Conservation (phyloP, 2,113 vertebrate species). For the Microcebus jonahi region DNA sequence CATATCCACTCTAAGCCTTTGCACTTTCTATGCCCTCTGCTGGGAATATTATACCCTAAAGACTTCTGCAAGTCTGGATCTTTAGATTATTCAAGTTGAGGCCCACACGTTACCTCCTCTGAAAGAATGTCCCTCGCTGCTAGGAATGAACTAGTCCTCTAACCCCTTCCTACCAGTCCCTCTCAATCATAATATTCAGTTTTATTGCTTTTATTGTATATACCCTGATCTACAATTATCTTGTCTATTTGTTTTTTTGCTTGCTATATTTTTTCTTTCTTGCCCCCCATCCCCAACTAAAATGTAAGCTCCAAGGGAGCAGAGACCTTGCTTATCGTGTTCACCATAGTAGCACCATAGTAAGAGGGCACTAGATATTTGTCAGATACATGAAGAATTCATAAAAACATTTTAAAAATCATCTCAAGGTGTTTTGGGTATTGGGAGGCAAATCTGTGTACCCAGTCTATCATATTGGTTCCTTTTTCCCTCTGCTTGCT, state of each 20-base stretch:
- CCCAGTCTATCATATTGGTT: neutral
- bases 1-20: neutral
- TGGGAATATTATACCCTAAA: neutral
- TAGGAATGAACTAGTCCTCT: neutral
- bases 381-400: neutral
- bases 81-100: neutral
- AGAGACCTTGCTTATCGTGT: neutral
- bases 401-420: neutral
- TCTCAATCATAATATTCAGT: neutral
- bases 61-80: neutral
- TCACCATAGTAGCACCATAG: neutral
- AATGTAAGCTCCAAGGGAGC: neutral
- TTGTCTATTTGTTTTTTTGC: neutral
- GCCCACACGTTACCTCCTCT: neutral
- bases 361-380: neutral
- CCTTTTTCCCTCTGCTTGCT: neutral
- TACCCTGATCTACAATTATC: neutral
- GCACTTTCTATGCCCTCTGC: neutral
- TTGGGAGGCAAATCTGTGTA: neutral
- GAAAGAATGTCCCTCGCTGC: neutral
- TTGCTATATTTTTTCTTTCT: neutral
- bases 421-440: neutral
- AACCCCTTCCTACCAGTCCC: neutral
- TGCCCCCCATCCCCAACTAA: neutral
- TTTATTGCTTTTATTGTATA: neutral